Conservation (phyloP, 2,113 vertebrate species). For the Zingel zingel region DNA sequence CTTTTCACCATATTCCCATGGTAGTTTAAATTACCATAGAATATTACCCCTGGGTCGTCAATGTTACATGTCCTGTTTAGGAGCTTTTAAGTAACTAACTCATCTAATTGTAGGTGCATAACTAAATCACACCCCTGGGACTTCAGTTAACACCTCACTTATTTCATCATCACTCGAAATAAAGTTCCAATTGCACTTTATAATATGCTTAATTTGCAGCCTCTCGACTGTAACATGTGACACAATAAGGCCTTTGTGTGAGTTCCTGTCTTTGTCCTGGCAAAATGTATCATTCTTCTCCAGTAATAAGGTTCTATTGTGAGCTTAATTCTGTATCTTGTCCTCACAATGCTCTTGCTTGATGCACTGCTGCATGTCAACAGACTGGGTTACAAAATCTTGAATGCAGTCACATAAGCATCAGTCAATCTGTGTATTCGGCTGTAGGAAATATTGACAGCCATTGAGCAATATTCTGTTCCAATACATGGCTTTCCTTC, state of each 20-base stretch:
- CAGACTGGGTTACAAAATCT: neutral
- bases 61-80: neutral
- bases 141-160: conserved; percentile 19
- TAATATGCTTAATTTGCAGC: conserved; percentile 11
- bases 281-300: conserved; percentile 3
- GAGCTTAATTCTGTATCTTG: neutral
- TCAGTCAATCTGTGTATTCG: neutral
- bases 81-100: conserved; percentile 6
- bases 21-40: neutral
- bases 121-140: neutral
- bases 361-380: neutral
- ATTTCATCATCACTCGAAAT: neutral
- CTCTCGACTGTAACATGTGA: conserved; percentile 5
- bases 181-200: neutral
- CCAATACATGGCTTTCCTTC: neutral
- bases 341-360: neutral
- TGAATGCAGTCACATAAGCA: conserved; percentile 3
- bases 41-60: neutral
- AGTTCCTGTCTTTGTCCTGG: neutral
- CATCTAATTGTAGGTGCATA: neutral
- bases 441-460: neutral
- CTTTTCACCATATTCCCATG: neutral
- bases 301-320: conserved; percentile 6
- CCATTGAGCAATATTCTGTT: neutral
- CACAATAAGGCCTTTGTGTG: neutral